Evolutionary conservation across 2,113 vertebrate genomes (phyloP), one percentile per base, ranked within the genome.

Genomic region (Nycticryphes semicollaris): DNA sequence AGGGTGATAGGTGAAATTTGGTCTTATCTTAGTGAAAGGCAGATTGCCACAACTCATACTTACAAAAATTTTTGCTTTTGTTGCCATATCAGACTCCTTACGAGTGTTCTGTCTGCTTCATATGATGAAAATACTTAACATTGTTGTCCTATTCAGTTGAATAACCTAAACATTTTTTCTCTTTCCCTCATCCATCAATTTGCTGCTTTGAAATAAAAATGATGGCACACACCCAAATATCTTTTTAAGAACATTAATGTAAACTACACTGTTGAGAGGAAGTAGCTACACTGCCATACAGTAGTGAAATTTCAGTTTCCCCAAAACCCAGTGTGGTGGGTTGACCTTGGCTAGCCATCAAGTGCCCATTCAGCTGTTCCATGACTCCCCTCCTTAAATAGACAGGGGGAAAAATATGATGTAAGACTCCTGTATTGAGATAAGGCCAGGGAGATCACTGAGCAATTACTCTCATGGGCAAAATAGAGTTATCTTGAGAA

Each of bases 371-470:
- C 72, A 80, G 20, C 13, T 53, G 15, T 7, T 43, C 35, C 57
- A 57, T 35, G 21, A 57, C 6, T 22, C 10, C 25, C 5, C 2
- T 60, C 6, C 54, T 87, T 31, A 62, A 9, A 20, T 47, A 16
- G 6, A 22, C 3, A 18, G 16, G 6, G 6, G 4, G 0, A 60
- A 62, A 56, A 23, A 31, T 24, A 53, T 4, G 14, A 37, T 47
- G 18, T 62, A 24, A 84, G 54, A 3, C 8, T 50, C 7, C 4
- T 35, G 7, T 1, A 3, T 2, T 2, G 1, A 53, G 43, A 25
- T 47, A 85, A 73, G 53, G 18, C 39, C 16, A 57, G 7, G 7
- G 18, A 27, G 5, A 43, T 20, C 45, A 82, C 27, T 59, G 31
- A 74, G 27, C 31, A 64, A 33, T 33, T 45, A 35, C 16, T 54